Evolutionary conservation across 1,140 invertebrate species (phyloP), one percentile per base, ranked within the genome.

Genomic region (Xylocopa sonorina): DNA sequence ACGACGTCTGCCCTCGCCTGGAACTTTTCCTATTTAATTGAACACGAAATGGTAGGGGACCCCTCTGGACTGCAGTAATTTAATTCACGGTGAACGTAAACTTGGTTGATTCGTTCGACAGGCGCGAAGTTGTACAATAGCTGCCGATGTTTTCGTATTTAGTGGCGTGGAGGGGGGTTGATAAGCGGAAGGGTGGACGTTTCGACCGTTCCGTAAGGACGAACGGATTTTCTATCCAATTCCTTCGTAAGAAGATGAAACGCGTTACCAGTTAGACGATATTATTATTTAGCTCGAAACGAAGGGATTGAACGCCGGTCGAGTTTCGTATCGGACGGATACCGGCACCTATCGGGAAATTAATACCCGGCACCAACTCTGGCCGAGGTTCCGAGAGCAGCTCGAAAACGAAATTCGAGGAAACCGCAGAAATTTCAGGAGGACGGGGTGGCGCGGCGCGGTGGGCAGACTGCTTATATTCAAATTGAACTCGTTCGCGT

Each of bases 21-120:
- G 2, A 64, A 64, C 58, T 74, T 74, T 64, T 34, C 32, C 57
- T 38, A 38, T 57, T 77, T 77, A 68, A 77, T 77, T 66, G 64
- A 51, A 77, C 74, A 7, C 29, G 51, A 68, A 68, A 43, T 48
- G 18, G 51, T 16, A 10, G 9, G 24, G 14, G 18, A 16, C 46
- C 34, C 32, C 18, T 21, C n/a, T 34, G 29, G 21, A 57, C 41
- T 48, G 41, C 41, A 46, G 48, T 68, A 77, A 77, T 77, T 68
- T 57, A 24, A 77, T 77, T 66, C 41, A 10, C n/a, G 29, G n/a
- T n/a, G 43, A 14, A 51, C 60, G 48, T 74, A 6, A 41, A 57
- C 29, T 48, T 34, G 10, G 63, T 68, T 46, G 14, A 53, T 55
- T 53, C 32, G 29, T 24, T 18, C 48, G 24, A 10, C 66, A 68